Percentiles rank a stretch among this genome's conserved stretches.
Evolutionary conservation across 2,113 vertebrate genomes (phyloP).

Genomic region (Rhadina sibilatrix): DNA sequence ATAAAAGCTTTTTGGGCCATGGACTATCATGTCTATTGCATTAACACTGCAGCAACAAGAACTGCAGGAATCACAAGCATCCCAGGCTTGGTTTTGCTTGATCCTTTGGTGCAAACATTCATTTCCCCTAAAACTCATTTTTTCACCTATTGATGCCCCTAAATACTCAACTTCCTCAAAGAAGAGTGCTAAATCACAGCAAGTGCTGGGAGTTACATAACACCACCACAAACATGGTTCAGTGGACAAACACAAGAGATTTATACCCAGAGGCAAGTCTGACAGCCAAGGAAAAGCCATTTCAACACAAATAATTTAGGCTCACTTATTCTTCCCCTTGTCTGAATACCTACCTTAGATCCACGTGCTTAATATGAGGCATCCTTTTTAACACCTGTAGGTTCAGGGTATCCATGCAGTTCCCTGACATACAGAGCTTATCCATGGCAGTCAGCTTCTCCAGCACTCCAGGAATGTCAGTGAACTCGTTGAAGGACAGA

Average conservation of each 20-base stretch:
- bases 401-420: constrained; percentile 81
- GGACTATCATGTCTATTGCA: background rate
- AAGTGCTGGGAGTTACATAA: background rate
- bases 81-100: background rate
- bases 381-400: constrained; percentile 84
- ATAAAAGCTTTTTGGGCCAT: background rate
- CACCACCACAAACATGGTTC: background rate
- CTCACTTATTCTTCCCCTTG: background rate
- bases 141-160: background rate
- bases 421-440: constrained; percentile 96
- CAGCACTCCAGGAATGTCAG: constrained; percentile 85
- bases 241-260: background rate
- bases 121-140: background rate
- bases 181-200: background rate
- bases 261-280: background rate
- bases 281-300: background rate
- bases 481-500: constrained; percentile 96
- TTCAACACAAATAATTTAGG: background rate
- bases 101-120: background rate
- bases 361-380: constrained; percentile 90
- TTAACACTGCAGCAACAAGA: background rate
- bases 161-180: background rate
- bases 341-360: constrained; percentile 81
- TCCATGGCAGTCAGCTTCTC: constrained; percentile 89
- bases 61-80: background rate